These are phyloP conservation scores for Hololepta plana DNA, from an alignment of 2,888 invertebrate genomes.

Conservation along the genomic window DNA sequence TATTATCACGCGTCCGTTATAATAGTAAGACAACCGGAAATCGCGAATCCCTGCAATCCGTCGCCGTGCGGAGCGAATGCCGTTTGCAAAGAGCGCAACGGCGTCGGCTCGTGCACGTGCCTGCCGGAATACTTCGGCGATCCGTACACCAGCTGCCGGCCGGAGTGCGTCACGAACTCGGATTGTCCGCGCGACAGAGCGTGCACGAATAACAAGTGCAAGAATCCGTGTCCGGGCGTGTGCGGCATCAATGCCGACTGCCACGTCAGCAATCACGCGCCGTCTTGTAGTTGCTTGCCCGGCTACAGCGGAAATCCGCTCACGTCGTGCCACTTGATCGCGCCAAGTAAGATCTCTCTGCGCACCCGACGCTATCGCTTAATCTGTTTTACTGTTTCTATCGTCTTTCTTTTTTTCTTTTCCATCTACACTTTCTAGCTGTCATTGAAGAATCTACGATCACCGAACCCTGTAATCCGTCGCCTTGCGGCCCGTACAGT, in stretches of 20 bases:
- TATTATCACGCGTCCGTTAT: too few species aligned
- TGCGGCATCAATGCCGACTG: slow-evolving; percentile 71
- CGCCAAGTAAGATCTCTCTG: slow-evolving; percentile 14
- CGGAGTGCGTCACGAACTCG: slow-evolving; percentile 70
- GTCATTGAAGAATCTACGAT: slow-evolving; percentile 28
- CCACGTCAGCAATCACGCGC: slow-evolving; percentile 63
- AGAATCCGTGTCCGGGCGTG: slow-evolving; percentile 64
- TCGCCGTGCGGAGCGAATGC: slow-evolving; percentile 79
- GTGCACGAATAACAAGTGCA: slow-evolving; percentile 71
- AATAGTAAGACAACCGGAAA: too few species aligned
- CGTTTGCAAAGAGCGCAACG: slow-evolving; percentile 62
- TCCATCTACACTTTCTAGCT: slow-evolving; percentile 13
- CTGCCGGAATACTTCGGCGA: slow-evolving; percentile 70
- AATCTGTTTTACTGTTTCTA: slow-evolving; percentile 8
- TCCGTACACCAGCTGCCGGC: slow-evolving; percentile 70
- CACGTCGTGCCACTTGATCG: slow-evolving; percentile 25
- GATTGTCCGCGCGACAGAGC: slow-evolving; percentile 61
- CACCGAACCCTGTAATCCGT: slow-evolving; percentile 48
- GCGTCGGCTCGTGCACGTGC: slow-evolving; percentile 70
- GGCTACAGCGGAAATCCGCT: slow-evolving; percentile 65
- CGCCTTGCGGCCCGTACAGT: slow-evolving; percentile 64
- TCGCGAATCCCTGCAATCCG: slow-evolving; percentile 71
- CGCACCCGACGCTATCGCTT: slow-evolving; percentile 7
- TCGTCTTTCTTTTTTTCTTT: slow-evolving; percentile 16
- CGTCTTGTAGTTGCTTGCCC: slow-evolving; percentile 59